These are phyloP conservation scores for Allolobophora icterica DNA, from an alignment of 2,888 invertebrate species.

Conservation along the genomic window DNA sequence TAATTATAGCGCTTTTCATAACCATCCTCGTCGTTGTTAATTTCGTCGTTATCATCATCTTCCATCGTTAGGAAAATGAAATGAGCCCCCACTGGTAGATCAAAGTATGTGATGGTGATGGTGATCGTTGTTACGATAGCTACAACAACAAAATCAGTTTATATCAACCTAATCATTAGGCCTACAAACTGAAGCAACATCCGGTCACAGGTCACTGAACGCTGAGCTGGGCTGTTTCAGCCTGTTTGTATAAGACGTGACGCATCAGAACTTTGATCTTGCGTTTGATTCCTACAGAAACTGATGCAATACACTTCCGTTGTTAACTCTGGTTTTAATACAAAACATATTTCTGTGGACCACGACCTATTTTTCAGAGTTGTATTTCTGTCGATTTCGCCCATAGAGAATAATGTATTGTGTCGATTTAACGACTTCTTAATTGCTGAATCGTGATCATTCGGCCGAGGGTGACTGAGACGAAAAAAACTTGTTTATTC, in stretches of 20 bases:
- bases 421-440: neutral
- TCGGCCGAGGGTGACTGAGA: neutral
- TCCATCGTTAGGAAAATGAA: neutral
- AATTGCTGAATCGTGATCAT: neutral
- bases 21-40: no score
- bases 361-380: neutral
- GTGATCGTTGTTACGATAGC: neutral
- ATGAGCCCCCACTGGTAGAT: neutral
- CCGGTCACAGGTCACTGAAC: neutral
- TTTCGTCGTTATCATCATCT: no score
- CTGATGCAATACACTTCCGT: neutral
- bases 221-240: neutral
- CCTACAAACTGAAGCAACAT: neutral
- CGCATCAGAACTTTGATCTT: neutral
- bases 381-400: neutral
- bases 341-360: neutral
- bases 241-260: no score
- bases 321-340: neutral
- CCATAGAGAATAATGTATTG: neutral
- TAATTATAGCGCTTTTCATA: no score
- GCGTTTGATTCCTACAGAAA: neutral
- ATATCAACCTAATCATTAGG: neutral
- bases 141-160: neutral
- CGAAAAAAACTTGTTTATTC: neutral
- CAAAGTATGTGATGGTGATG: neutral